Evolutionary conservation across 2,888 invertebrate species (phyloP).

Genomic region (Archips xylosteana): DNA sequence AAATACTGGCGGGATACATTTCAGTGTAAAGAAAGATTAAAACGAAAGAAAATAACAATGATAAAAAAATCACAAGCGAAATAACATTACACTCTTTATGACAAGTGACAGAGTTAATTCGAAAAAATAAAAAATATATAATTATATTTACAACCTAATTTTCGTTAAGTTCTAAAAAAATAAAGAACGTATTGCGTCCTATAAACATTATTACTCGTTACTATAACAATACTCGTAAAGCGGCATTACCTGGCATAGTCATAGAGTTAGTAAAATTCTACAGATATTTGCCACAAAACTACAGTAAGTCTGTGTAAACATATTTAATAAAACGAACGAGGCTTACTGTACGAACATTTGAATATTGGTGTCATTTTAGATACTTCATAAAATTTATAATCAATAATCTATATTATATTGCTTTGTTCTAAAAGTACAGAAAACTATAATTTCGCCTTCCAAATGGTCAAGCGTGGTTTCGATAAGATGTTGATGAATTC

Average conservation of each 20-base stretch:
- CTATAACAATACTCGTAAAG: slow-evolving; percentile 30
- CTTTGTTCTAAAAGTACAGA: slow-evolving; percentile 5
- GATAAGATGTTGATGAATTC: slow-evolving; percentile 5
- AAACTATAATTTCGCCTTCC: slow-evolving; percentile 18
- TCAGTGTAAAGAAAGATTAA: neutral
- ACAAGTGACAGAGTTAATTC: slow-evolving; percentile 10
- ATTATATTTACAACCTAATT: slow-evolving; percentile 28
- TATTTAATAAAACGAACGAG: neutral
- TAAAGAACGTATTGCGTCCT: slow-evolving; percentile 5
- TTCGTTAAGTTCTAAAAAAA: slow-evolving; percentile 24
- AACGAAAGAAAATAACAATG: slow-evolving; percentile 6
- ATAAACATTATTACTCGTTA: slow-evolving; percentile 11
- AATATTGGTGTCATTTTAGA: neutral
- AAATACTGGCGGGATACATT: neutral
- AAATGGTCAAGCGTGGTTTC: slow-evolving; percentile 7
- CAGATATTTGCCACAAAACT: neutral
- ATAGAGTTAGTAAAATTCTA: neutral
- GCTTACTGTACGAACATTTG: neutral
- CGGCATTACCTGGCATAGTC: slow-evolving; percentile 17
- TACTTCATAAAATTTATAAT: neutral
- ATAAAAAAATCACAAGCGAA: slow-evolving; percentile 15
- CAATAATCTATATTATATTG: neutral
- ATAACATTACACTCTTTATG: slow-evolving; percentile 1
- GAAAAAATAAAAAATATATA: neutral
- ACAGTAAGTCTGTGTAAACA: neutral